Conservation (phyloP, 2,113 vertebrate genomes). For the Chaenogobius annularis region DNA sequence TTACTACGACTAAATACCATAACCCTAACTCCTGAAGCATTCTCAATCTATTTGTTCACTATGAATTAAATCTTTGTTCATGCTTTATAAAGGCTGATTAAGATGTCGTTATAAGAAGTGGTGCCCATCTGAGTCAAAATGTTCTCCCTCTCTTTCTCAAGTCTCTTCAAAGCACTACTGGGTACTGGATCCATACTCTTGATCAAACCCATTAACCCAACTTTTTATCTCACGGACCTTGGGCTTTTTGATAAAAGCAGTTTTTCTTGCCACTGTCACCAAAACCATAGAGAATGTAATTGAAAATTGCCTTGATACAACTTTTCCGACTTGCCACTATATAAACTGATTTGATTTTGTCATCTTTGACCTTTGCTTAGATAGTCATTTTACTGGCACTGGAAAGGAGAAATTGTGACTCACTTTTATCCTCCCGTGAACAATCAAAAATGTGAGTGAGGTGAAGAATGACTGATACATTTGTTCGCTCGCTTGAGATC, state of each 20-base stretch:
- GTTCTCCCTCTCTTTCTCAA: too few species aligned
- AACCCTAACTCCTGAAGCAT: too few species aligned
- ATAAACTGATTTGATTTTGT: neutral
- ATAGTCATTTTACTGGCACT: neutral
- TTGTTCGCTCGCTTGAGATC: neutral
- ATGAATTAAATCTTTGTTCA: too few species aligned
- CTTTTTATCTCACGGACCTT: neutral
- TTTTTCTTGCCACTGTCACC: neutral
- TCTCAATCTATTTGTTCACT: too few species aligned
- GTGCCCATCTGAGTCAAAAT: too few species aligned
- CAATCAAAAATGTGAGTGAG: neutral
- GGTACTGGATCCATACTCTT: too few species aligned
- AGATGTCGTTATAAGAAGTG: too few species aligned
- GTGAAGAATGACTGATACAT: neutral
- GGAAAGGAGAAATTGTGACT: neutral
- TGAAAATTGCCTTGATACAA: neutral
- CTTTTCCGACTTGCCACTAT: neutral
- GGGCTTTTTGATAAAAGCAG: neutral
- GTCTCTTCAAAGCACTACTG: too few species aligned
- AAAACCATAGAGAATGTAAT: neutral
- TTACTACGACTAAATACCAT: too few species aligned
- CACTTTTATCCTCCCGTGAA: neutral
- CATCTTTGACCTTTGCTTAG: neutral
- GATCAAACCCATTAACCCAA: too few species aligned
- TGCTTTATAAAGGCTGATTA: too few species aligned